Percentiles rank a stretch among this genome's conserved stretches.
These are phyloP conservation scores for Zoanthus gigantus DNA, from an alignment of 92 coral and sea anemone species.

Conservation along the genomic window DNA sequence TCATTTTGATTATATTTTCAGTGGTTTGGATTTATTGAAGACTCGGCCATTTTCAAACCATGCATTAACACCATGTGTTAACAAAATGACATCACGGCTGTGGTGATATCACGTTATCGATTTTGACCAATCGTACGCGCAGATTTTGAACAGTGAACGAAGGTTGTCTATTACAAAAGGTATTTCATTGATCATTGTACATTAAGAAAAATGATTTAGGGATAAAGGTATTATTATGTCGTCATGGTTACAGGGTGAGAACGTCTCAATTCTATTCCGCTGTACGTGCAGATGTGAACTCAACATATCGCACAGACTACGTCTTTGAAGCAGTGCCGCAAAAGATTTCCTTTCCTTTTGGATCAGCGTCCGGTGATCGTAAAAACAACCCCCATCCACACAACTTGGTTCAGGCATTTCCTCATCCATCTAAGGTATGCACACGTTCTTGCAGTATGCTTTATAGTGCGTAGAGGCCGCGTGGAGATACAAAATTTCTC, in stretches of 20 bases:
- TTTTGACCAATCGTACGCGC: too few relatives aligned
- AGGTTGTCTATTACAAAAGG: too few relatives aligned
- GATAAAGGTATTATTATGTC: not conserved
- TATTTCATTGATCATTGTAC: not conserved
- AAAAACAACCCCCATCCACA: slow-evolving; percentile 91
- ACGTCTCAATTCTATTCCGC: slow-evolving; percentile 83
- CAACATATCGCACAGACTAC: slow-evolving; percentile 82
- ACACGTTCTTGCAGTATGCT: too few relatives aligned
- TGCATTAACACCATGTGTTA: too few relatives aligned
- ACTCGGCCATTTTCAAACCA: too few relatives aligned
- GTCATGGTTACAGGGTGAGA: slow-evolving; percentile 59
- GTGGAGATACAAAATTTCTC: too few relatives aligned
- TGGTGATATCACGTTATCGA: too few relatives aligned
- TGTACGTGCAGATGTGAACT: slow-evolving; percentile 68
- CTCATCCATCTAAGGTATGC: slow-evolving; percentile 78
- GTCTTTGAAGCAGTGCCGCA: slow-evolving; percentile 46
- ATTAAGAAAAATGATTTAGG: not conserved
- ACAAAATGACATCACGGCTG: too few relatives aligned
- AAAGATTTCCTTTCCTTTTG: slow-evolving; percentile 61
- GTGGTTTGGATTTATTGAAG: too few relatives aligned
- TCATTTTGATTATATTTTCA: too few relatives aligned
- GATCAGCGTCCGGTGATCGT: slow-evolving; percentile 76
- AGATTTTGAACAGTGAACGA: too few relatives aligned
- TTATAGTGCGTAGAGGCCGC: too few relatives aligned
- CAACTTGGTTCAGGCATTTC: slow-evolving; percentile 81